Base-by-base conservation (phyloP, 1,140 invertebrate genomes). In the Drosophila murphyi region DNA sequence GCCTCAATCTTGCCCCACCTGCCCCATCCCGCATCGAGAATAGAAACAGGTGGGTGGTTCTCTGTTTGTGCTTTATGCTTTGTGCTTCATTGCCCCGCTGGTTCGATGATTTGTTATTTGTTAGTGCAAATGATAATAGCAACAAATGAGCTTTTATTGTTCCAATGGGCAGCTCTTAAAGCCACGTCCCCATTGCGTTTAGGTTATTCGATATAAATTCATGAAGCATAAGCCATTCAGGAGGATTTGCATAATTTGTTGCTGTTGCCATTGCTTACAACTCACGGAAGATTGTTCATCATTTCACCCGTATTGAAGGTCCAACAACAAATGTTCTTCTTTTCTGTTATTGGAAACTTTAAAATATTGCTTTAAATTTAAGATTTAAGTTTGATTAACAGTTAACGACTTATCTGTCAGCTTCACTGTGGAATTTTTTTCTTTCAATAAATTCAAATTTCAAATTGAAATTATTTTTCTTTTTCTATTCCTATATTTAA, bases 91-190 rank as follows among this genome's bases (percentile, higher is more conserved):
- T 35, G 64, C 52, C 43, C 60, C 35, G 72, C 60, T 69, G 61
- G 69, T 67, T 71, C 76, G 72, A 89, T 89, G 85, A 89, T 89
- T 89, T 89, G 85, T 89, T 89, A 75, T 89, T 89, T 89, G 85
- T 89, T 89, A 85, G 85, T 89, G 74, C 57, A 89, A 89, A 89
- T 82, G 85, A 89, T 89, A 89, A 89, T 89, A 76, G 85, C 85
- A 89, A 89, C 85, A 89, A 89, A 89, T 89, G 85, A 89, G 85
- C 85, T 89, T 85, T 89, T 89, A 89, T 89, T 89, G 85, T 89
- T 90, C 71, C 78, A 74, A 55, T 70, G 86, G 57, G 62, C 76
- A 65, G 55, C 68, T 75, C 83, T 83, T 72, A 83, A 88, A 82
- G 83, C 67, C 60, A 70, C 60, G 65, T 50, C 57, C 59, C 32